phyloP scores from a whole-genome alignment of 2,113 vertebrate genomes.

The Eonycteris spelaea region DNA sequence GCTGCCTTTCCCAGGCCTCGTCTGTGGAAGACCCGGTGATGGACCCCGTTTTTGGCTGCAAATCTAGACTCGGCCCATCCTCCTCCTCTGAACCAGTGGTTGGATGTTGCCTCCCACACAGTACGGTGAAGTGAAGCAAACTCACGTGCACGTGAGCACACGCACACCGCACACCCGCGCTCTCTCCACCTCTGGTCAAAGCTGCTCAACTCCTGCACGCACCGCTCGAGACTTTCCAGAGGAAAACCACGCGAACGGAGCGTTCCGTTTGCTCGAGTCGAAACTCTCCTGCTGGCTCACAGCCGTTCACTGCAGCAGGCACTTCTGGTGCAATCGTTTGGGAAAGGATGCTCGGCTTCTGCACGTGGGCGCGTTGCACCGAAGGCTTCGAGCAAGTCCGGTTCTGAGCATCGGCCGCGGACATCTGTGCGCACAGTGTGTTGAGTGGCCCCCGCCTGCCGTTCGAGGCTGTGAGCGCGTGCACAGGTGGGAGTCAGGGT shows the following conservation, averaged over 20 bases:
- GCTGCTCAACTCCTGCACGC: accelerated
- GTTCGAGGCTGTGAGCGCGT: accelerated
- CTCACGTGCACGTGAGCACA: accelerated
- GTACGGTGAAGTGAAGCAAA: no score
- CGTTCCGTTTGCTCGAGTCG: accelerated
- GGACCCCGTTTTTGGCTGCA: background rate
- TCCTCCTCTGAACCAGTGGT: background rate
- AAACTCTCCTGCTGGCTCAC: background rate
- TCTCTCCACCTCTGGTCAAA: background rate
- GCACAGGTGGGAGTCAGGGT: background rate
- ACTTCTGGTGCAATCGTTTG: background rate
- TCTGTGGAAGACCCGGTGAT: accelerated
- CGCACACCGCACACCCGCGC: accelerated
- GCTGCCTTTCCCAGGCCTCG: accelerated
- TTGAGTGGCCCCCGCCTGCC: accelerated
- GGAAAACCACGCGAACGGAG: accelerated
- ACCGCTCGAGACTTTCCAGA: accelerated
- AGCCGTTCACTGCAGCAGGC: accelerated
- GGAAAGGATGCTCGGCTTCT: accelerated
- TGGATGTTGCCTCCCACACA: no score
- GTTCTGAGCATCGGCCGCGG: no score
- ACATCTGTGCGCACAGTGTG: accelerated
- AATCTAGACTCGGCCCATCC: accelerated
- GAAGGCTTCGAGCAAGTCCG: background rate
- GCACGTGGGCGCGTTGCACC: no score